phyloP scores from a whole-genome alignment of 2,888 invertebrate species.

The Lamellibrachia satsuma region DNA sequence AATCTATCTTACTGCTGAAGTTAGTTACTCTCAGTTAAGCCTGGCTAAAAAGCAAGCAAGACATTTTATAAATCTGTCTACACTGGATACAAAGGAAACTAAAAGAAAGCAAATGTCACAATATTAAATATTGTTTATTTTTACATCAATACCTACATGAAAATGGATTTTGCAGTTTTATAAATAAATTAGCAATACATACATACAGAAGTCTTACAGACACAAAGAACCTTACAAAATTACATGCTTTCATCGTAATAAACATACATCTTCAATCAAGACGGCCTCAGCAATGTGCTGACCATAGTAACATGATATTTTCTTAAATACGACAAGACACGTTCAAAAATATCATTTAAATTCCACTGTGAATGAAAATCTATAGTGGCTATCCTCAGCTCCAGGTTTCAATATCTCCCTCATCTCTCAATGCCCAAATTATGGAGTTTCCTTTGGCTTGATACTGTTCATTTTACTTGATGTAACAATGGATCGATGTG shows the following conservation, averaged over 20 bases:
- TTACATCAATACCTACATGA: conserved; percentile 12
- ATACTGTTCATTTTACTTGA: neutral
- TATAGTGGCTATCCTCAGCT: neutral
- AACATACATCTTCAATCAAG: neutral
- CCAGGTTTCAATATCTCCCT: neutral
- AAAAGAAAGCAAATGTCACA: neutral
- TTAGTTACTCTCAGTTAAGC: no score
- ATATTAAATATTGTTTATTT: conserved; percentile 17
- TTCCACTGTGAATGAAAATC: neutral
- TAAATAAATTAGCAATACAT: conserved; percentile 13
- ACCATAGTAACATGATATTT: neutral
- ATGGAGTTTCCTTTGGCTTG: neutral
- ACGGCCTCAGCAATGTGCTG: no score
- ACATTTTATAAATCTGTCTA: no score
- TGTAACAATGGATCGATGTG: neutral
- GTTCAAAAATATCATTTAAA: neutral
- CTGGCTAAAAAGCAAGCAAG: no score
- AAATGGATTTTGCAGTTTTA: neutral
- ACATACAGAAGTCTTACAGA: neutral
- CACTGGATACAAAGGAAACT: neutral
- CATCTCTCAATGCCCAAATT: neutral
- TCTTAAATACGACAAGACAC: neutral
- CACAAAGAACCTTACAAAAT: neutral
- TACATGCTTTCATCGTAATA: conserved; percentile 8
- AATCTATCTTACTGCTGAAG: no score